Conservation (phyloP, 2,888 invertebrate species). For the Euplexia lucipara region DNA sequence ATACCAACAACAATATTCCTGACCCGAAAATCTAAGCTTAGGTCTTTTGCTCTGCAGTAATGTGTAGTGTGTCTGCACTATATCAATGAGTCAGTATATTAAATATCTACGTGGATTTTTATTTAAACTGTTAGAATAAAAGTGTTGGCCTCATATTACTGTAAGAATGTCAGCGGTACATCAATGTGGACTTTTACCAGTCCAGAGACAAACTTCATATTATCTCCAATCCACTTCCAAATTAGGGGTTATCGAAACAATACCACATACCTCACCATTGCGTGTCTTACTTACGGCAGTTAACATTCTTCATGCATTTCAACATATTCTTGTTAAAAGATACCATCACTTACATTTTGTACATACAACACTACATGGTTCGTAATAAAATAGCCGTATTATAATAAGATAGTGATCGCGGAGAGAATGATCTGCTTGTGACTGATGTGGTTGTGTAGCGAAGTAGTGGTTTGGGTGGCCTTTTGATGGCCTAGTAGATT, state of each 20-base stretch:
- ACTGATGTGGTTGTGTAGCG: neutral
- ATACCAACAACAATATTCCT: too few species aligned
- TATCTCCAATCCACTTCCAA: slow-evolving; percentile 20
- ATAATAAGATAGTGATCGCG: slow-evolving; percentile 39
- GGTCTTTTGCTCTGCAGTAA: too few species aligned
- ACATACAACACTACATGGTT: slow-evolving; percentile 48
- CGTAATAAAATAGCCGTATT: slow-evolving; percentile 45
- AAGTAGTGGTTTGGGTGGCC: slow-evolving; percentile 2
- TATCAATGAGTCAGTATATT: too few species aligned
- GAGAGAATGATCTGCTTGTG: slow-evolving; percentile 35
- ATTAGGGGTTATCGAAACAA: slow-evolving; percentile 40
- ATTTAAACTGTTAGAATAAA: too few species aligned
- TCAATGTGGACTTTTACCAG: too few species aligned
- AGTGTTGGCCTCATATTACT: too few species aligned
- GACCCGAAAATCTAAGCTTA: too few species aligned
- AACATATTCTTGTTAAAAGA: slow-evolving; percentile 56
- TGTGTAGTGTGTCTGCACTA: too few species aligned
- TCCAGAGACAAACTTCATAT: slow-evolving; percentile 8
- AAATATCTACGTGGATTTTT: too few species aligned
- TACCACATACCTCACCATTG: slow-evolving; percentile 32
- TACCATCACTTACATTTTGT: slow-evolving; percentile 51
- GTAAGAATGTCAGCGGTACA: too few species aligned
- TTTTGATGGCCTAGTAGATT: neutral
- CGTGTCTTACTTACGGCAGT: slow-evolving; percentile 45
- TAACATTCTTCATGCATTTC: slow-evolving; percentile 53